Base-by-base conservation (phyloP, 2,113 vertebrate species). In the Pluvianellus socialis region DNA sequence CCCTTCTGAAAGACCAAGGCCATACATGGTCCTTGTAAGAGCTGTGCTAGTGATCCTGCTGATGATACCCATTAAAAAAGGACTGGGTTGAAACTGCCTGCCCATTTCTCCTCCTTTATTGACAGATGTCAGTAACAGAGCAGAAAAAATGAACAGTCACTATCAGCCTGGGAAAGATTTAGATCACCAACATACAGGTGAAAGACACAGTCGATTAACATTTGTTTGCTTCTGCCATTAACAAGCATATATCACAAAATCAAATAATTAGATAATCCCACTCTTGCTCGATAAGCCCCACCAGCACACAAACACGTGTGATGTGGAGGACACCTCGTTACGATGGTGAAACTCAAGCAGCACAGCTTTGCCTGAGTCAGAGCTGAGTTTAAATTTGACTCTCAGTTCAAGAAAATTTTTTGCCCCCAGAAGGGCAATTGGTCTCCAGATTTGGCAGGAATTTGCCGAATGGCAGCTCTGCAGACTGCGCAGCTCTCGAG, bases 271-370 rank as follows among this genome's bases (percentile, higher is more conserved):
- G 40, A 58, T 61, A 82, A 56, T 56, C 27, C 40, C n/a, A 38
- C 10, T 88, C 22, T 17, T 53, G 18, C 79, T 62, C 55, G n/a
- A 40, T 55, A 58, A 10, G 14, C 10, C 5, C 8, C 9, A 9
- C 21, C 2, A 9, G 6, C 17, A 52, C 12, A 52, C 12, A 79
- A 67, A 79, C 16, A 10, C 0, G 1, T 0, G 0, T 72, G 24
- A 44, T 0, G 0, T 35, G 53, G 38, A 59, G 16, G 72, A 9
- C 1, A 2, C 21, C 44, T 71, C 6, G 3, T 35, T 24, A 27
- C 0, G 4, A 63, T 9, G 14, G 21, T 8, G 14, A 68, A 92
- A 68, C 49, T 74, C 52, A 88, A 65, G 61, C 5, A 66, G 33
- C 14, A 21, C 8, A 33, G 12, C 44, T 83, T 83, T 0, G 1